Evolutionary conservation across 92 coral and sea anemone genomes (phyloP).

Genomic region (Parazoanthus darwini): DNA sequence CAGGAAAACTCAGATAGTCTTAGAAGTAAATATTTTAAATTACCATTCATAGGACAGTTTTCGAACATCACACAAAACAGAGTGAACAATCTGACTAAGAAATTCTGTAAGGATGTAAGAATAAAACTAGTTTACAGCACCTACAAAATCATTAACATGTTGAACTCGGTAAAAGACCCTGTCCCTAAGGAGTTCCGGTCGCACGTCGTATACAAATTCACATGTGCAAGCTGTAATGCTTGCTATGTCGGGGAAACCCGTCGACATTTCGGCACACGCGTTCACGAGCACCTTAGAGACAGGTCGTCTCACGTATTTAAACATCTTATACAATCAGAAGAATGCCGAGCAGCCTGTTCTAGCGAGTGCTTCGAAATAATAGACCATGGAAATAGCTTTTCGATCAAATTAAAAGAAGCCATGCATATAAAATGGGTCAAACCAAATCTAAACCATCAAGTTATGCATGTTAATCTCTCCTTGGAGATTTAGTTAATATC

Average conservation of each 20-base stretch:
- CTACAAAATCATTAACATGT: conserved; percentile 31
- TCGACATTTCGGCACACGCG: conserved; percentile 39
- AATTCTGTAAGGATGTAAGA: conserved; percentile 46
- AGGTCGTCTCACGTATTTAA: conserved; percentile 23
- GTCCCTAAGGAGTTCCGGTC: conserved; percentile 49
- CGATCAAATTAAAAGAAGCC: too few relatives aligned
- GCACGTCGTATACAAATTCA: neutral
- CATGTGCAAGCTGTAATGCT: too few relatives aligned
- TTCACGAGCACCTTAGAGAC: conserved; percentile 40
- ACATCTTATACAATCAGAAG: neutral
- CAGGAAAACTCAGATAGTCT: conserved; percentile 9
- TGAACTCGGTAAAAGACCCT: conserved; percentile 39
- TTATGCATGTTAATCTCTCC: too few relatives aligned
- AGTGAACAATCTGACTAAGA: conserved; percentile 23
- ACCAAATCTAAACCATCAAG: too few relatives aligned
- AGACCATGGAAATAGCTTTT: too few relatives aligned
- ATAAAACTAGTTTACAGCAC: conserved; percentile 48
- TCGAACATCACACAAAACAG: conserved; percentile 31
- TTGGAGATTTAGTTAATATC: too few relatives aligned
- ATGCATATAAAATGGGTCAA: too few relatives aligned
- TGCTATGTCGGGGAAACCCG: conserved; percentile 1
- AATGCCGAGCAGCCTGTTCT: too few relatives aligned
- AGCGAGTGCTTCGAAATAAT: too few relatives aligned
- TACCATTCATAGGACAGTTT: neutral
- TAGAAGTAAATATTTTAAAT: neutral